Evolutionary conservation across 2,797 vertebrate species (phyloP).

Genomic region (Staurois parvus): DNA sequence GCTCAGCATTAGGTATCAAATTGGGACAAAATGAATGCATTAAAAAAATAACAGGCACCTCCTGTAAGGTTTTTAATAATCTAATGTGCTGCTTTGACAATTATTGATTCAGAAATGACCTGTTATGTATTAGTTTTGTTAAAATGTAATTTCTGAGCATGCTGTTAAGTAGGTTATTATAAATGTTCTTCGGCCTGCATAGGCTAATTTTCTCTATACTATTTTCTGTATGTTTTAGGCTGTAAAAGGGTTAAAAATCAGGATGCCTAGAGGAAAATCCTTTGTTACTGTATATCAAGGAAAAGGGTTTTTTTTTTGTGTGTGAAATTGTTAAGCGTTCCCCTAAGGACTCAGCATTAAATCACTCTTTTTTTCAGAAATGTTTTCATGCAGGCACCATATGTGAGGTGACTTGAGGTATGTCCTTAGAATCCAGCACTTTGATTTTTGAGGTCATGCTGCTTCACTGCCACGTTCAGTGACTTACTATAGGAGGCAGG

Average conservation of each 20-base stretch:
- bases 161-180: neutral
- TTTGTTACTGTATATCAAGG: slow-evolving; percentile 31
- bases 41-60: no score
- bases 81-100: no score
- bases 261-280: slow-evolving; percentile 27
- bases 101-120: no score
- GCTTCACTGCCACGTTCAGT: slow-evolving; percentile 44
- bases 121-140: no score
- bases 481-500: slow-evolving; percentile 33
- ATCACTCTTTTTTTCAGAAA: slow-evolving; percentile 32
- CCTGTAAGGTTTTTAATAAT: no score
- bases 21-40: no score
- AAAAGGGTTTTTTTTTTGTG: neutral
- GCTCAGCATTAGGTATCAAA: no score
- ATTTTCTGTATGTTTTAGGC: neutral
- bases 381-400: slow-evolving; percentile 38
- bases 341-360: slow-evolving; percentile 30
- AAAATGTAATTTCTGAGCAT: neutral
- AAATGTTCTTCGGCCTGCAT: neutral
- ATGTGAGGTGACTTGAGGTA: slow-evolving; percentile 33
- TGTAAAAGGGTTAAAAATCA: slow-evolving; percentile 20
- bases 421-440: slow-evolving; percentile 1
- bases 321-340: slow-evolving; percentile 32
- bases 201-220: neutral
- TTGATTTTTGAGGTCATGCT: slow-evolving; percentile 43